These are phyloP conservation scores for Acomys russatus DNA, from an alignment of 2,797 vertebrate genomes.

Conservation along the genomic window DNA sequence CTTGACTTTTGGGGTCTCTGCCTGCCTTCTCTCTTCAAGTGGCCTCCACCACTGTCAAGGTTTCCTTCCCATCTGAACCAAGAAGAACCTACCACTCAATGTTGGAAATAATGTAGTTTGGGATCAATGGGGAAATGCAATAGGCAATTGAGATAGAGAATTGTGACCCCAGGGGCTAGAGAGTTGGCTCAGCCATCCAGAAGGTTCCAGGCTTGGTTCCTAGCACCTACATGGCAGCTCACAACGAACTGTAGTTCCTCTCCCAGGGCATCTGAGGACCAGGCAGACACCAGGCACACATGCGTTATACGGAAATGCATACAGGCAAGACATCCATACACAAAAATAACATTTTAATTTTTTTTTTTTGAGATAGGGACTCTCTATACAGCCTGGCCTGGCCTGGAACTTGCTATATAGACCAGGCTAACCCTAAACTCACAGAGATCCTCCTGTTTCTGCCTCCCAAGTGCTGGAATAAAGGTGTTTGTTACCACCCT, in stretches of 20 bases:
- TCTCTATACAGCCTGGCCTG: not conserved
- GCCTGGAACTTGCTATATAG: not conserved
- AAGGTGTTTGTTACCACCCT: not conserved
- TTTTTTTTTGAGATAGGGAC: not conserved
- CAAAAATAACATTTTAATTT: not conserved
- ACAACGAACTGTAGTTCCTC: not conserved
- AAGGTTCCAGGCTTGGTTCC: not conserved
- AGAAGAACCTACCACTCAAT: not conserved
- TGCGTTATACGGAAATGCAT: not conserved
- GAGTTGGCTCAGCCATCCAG: not conserved
- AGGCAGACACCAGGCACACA: not conserved
- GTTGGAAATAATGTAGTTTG: conserved; percentile 42
- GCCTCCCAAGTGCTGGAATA: not conserved
- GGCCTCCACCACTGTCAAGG: conserved; percentile 1
- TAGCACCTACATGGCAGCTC: too few relatives aligned
- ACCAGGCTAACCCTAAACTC: not conserved
- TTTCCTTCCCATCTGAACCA: not conserved
- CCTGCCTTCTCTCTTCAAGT: conserved; percentile 21
- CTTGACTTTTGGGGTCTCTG: conserved; percentile 16
- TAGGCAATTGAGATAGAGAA: not conserved
- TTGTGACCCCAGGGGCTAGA: not conserved
- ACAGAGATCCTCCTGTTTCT: not conserved
- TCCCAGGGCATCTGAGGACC: not conserved
- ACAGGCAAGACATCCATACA: not conserved
- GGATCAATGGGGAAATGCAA: not conserved